Percentiles rank a stretch among this genome's conserved stretches.
These are phyloP conservation scores for Sebastes aleutianus DNA, from an alignment of 2,797 vertebrate species.

Conservation along the genomic window DNA sequence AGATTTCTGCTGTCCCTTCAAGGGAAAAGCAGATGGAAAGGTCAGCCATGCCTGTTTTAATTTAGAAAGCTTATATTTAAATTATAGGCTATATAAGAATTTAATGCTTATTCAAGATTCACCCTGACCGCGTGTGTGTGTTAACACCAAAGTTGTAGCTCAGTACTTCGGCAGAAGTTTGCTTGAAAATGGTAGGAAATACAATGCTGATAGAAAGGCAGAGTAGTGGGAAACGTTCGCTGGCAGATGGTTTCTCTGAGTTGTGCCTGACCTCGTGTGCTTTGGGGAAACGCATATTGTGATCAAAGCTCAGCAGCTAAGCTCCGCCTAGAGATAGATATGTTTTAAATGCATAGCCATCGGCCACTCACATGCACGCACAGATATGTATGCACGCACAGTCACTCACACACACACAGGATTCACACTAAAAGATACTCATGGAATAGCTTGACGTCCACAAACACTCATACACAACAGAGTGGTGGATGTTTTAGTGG, in stretches of 20 bases:
- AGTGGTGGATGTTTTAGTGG: conserved; percentile 15
- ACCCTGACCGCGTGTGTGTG: background rate
- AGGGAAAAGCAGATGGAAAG: conserved; percentile 9
- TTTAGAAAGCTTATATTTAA: conserved; percentile 44
- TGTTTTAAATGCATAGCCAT: conserved; percentile 50
- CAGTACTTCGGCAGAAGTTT: conserved; percentile 7
- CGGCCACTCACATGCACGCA: conserved; percentile 8
- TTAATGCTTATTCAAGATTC: conserved; percentile 13
- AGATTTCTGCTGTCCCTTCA: background rate
- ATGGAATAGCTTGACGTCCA: background rate
- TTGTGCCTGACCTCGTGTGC: conserved; percentile 35
- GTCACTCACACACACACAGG: background rate
- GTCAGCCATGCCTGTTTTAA: conserved; percentile 10
- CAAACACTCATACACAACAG: background rate
- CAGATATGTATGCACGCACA: conserved; percentile 4
- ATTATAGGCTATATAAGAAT: conserved; percentile 7
- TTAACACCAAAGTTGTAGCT: conserved; percentile 4
- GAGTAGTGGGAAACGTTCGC: conserved; percentile 12
- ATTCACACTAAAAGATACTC: background rate
- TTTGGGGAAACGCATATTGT: conserved; percentile 28
- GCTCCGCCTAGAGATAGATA: conserved; percentile 54
- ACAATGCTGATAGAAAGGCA: background rate
- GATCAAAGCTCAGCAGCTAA: conserved; percentile 67
- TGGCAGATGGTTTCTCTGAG: conserved; percentile 47
- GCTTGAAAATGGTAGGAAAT: conserved; percentile 16